Base-by-base conservation (phyloP, 2,888 invertebrate genomes). In the Hirtodrosophila trivittata region DNA sequence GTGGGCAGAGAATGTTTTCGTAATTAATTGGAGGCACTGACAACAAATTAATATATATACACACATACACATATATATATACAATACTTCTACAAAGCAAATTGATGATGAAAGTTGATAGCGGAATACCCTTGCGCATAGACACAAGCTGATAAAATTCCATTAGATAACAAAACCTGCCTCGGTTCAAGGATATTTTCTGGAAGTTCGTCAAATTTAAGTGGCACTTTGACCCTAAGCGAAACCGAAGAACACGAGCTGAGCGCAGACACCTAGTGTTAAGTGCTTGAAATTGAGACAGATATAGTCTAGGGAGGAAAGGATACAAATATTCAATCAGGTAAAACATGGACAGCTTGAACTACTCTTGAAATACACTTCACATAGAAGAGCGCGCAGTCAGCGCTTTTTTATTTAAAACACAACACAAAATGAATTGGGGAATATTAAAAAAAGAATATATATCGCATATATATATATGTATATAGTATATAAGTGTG, bases 11-110 rank as follows among this genome's bases (percentile, higher is more conserved):
- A 13, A 50, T 33, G 13, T 35, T 60, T 50, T 60, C 45, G 70
- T 77, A 81, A 75, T 75, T 77, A 83, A 77, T 77, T 56, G 60
- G 62, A 74, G 58, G 32, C 55, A 51, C 57, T 56, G 86, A 85
- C 86, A 85, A 60, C 65, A 68, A 68, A 80, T 83, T 75, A 78
- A 78, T 82, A 67, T 55, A 33, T 21, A 35, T 8, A 21, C 5
- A 21, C 5, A 21, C 5, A 21, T 21, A 21, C 5, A 21, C 5
- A 21, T 21, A 21, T 21, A 21, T 21, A 21, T 21, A 2, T 21
- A 2, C 18, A n/a, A n/a, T 21, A 21, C 18, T 21, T 21, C 18
- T 21, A 9, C 8, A 9, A n/a, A 32, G 28, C 32, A 64, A 55
- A 69, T 51, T 74, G 39, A 71, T 69, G 57, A 50, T 41, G 57